A percentile compares a stretch with the other conserved stretches of the same genome.
Conservation (phyloP, 2,888 invertebrate species). For the Torymus texanus region DNA sequence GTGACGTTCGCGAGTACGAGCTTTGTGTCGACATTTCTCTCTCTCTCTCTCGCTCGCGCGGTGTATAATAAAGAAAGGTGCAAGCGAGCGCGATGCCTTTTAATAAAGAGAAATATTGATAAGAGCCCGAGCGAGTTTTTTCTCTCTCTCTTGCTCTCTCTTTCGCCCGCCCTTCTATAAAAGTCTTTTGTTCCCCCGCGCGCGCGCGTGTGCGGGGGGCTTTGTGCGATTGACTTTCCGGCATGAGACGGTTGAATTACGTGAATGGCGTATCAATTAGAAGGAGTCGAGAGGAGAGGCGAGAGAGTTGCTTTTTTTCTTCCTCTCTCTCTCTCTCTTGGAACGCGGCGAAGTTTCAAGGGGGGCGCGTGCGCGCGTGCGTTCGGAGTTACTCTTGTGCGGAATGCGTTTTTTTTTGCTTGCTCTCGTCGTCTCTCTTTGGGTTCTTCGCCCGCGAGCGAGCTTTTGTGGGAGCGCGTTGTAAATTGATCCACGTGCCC, state of each 20-base stretch:
- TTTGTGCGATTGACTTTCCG: conserved; percentile 49
- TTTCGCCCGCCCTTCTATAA: not conserved
- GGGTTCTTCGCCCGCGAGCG: no score
- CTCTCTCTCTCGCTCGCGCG: not conserved
- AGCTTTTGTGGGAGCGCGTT: not conserved
- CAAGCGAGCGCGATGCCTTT: conserved; percentile 55
- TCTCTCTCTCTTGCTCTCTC: conserved; percentile 19
- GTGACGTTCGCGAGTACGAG: no score
- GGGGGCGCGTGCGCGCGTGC: not conserved
- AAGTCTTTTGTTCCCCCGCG: conserved; percentile 26
- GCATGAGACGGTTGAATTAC: conserved; percentile 42
- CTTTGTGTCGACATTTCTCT: not conserved
- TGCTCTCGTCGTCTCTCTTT: not conserved
- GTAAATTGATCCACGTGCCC: conserved; percentile 16
- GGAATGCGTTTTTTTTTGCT: conserved; percentile 19
- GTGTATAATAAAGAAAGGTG: conserved; percentile 43
- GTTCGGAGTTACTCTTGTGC: conserved; percentile 2
- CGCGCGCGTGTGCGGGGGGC: not conserved
- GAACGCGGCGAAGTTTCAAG: conserved; percentile 15
- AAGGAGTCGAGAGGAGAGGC: conserved; percentile 33
- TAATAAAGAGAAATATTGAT: conserved; percentile 56
- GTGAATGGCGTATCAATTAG: conserved; percentile 53
- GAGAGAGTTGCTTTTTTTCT: not conserved
- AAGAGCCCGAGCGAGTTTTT: conserved; percentile 40
- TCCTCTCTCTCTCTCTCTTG: conserved; percentile 8